Conservation (phyloP, 2,113 vertebrate genomes). For the Pelusios castaneus region DNA sequence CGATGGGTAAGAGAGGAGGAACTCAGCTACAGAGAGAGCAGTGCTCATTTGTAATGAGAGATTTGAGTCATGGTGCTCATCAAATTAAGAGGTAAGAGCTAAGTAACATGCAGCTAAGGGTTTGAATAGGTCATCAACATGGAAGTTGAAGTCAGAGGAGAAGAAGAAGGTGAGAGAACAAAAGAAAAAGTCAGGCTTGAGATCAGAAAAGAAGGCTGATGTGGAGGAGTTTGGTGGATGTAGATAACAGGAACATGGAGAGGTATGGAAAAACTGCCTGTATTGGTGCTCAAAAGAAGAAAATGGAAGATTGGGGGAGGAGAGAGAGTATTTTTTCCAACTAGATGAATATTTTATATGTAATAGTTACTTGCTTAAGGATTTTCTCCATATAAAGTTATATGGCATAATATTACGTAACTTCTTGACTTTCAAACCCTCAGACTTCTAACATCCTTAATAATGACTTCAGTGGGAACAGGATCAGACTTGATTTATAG, state of each 20-base stretch:
- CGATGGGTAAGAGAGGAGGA: neutral
- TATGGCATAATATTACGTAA: neutral
- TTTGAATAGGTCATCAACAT: slow-evolving; percentile 21
- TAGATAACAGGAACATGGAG: slow-evolving; percentile 16
- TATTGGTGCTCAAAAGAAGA: slow-evolving; percentile 29
- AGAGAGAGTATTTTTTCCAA: slow-evolving; percentile 13
- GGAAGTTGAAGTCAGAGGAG: neutral
- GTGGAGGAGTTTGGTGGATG: slow-evolving; percentile 40
- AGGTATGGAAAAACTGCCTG: slow-evolving; percentile 6
- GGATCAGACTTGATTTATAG: neutral
- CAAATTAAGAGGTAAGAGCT: slow-evolving; percentile 44
- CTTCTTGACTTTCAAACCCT: neutral
- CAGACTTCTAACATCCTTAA: neutral
- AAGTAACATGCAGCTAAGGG: slow-evolving; percentile 20
- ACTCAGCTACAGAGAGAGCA: neutral
- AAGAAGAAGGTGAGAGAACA: slow-evolving; percentile 24
- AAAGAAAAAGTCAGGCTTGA: slow-evolving; percentile 49
- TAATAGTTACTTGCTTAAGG: neutral
- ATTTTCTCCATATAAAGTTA: neutral
- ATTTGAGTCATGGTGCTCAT: slow-evolving; percentile 21
- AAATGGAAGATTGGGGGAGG: neutral
- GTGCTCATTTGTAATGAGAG: neutral
- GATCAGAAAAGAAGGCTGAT: slow-evolving; percentile 27
- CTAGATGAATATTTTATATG: slow-evolving; percentile 14
- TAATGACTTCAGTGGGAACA: neutral